Evolutionary conservation across 2,797 vertebrate genomes (phyloP), one percentile per base, ranked within the genome.

Genomic region (Sebastes baramenuke): DNA sequence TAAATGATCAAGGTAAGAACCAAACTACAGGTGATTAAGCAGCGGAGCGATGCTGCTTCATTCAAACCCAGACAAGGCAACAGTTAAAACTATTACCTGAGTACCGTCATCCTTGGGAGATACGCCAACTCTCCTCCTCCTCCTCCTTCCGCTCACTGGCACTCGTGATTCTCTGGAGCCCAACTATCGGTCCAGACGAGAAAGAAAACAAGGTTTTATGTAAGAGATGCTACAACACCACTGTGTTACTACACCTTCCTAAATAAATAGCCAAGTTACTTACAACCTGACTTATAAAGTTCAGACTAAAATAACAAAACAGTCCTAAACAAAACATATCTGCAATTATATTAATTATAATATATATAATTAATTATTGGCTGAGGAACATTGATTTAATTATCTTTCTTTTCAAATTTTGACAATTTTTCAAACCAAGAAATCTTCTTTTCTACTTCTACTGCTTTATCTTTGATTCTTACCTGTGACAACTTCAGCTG

Each of bases 401-500:
- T 46, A 46, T 18, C n/a, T 29, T 13, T 20, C 9, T 29, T 60
- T 60, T 56, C 11, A n/a, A n/a, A 16, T 7, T 27, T 14, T 49
- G 8, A 42, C 25, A 3, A 1, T 36, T 14, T 25, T 8, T 25
- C 18, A 52, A 11, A 62, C 2, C 3, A 60, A 20, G 16, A 36
- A 42, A 75, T 62, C 0, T 18, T 25, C 5, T 20, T 64, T 61
- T 38, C 9, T 6, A 2, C 22, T 27, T 34, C 20, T 18, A 46
- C 42, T 11, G 16, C 16, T 24, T 32, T 30, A 52, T 65, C 12
- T 58, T 1, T 24, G 8, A n/a, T 29, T 80, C 79, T 92, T 83
- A 97, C 97, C 95, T 96, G 96, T 34, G 94, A 93, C 56, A 95
- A 78, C 78, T 95, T 96, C 66, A 96, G 91, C 89, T 96, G 95